Percentiles rank a stretch among this genome's conserved stretches.
These are phyloP conservation scores for Tupaia chinensis DNA, from an alignment of 2,113 vertebrate genomes.

Conservation along the genomic window DNA sequence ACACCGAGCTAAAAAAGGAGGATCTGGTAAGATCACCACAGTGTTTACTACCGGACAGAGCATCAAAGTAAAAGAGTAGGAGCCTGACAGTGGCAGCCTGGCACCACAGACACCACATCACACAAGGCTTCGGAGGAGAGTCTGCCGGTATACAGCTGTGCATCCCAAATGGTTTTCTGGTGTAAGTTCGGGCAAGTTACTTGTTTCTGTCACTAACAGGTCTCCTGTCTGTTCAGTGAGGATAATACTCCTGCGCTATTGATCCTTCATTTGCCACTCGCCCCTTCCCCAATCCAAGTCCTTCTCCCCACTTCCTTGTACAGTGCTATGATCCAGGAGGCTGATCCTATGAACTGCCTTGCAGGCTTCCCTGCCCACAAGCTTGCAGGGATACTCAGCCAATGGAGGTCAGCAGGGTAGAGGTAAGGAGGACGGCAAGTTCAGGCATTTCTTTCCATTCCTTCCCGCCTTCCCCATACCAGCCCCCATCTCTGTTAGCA, in stretches of 20 bases:
- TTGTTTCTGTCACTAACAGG: background rate
- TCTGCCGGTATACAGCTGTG: background rate
- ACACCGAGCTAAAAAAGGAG: background rate
- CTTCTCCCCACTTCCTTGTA: background rate
- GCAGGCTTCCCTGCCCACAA: no score
- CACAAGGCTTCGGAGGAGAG: background rate
- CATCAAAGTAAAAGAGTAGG: background rate
- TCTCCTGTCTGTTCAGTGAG: background rate
- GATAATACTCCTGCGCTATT: rapidly evolving
- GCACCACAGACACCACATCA: background rate
- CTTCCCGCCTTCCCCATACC: background rate
- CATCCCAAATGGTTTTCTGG: background rate
- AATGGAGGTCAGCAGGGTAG: background rate
- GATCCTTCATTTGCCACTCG: background rate
- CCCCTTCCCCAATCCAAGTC: background rate
- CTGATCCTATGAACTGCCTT: no score
- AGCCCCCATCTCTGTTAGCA: background rate
- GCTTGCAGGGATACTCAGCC: background rate
- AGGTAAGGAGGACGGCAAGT: background rate
- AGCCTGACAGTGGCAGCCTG: background rate
- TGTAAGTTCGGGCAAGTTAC: background rate
- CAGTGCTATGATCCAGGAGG: background rate
- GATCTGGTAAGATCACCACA: background rate
- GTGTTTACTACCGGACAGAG: background rate
- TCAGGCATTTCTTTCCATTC: no score